Base-by-base conservation (phyloP, 2,113 vertebrate genomes). In the Manacus vitellinus region DNA sequence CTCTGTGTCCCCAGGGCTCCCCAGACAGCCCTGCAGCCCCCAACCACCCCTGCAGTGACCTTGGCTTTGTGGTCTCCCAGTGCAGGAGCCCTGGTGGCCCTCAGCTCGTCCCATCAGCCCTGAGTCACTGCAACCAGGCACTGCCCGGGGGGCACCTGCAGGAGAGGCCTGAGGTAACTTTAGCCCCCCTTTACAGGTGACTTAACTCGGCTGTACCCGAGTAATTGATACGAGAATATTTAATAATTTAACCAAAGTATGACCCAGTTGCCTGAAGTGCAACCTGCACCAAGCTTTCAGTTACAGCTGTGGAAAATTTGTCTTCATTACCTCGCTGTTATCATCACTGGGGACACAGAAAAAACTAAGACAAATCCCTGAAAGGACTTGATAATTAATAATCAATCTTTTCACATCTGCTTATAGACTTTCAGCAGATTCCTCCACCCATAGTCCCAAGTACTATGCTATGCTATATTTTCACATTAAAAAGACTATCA, bases 11-110 rank as follows among this genome's bases (percentile, higher is more conserved):
- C 19, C 71, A 10, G 37, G 72, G 89, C 22, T 83, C 12, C 61
- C 31, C 39, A 10, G 23, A 18, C 76, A 28, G 33, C 49, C 20
- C 47, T 8, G n/a, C 33, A 25, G 54, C 0, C 70, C 59, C 59
- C 0, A 0, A 0, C 3, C 86, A 7, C 10, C 1, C 0, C 33
- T 1, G 15, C 37, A 3, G 33, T 0, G 18, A 23, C 3, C 1
- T 4, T 6, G 14, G 44, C 8, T 14, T 2, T 0, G 17, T 6
- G 33, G 19, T 30, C 9, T 63, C 16, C 14, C 39, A 3, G 6
- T 4, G 31, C 9, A 33, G 3, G 6, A 7, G 33, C 0, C 3
- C 33, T 9, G 28, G 6, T 0, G 43, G 54, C 37, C n/a, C 31
- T 19, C 56, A 28, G 31, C 67, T 51, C 5, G 0, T 1, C 33